phyloP scores from a whole-genome alignment of 2,113 vertebrate genomes.

The Melanerpes aurifrons region DNA sequence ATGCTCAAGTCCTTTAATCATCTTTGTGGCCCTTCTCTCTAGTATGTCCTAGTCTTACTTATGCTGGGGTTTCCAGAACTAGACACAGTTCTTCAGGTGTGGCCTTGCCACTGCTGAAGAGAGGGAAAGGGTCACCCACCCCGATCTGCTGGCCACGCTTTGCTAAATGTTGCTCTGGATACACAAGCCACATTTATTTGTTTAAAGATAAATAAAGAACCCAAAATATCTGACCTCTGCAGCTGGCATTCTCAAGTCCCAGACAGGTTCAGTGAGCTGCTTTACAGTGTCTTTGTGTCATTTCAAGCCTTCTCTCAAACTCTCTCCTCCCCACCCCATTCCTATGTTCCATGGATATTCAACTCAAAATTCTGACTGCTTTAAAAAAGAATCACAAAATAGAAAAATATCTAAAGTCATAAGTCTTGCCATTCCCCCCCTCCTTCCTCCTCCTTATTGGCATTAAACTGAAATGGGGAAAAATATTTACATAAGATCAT shows the following conservation, averaged over 20 bases:
- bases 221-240: not conserved
- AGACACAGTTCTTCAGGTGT: not conserved
- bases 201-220: not conserved
- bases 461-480: not conserved
- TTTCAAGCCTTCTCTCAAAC: not conserved
- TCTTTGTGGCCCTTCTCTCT: not conserved
- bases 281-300: not conserved
- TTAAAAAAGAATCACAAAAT: not conserved
- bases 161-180: not conserved
- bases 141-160: not conserved
- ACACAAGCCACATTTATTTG: not conserved
- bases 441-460: not conserved
- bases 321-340: not conserved
- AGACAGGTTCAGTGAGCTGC: not conserved
- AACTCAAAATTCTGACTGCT: conserved; percentile 21
- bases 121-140: not conserved
- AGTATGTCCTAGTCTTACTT: not conserved
- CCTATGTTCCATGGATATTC: not conserved
- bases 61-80: not conserved
- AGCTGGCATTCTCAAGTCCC: not conserved
- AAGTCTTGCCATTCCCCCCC: not conserved
- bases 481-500: not conserved
- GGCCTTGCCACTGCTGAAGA: not conserved
- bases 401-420: conserved; percentile 14
- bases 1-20: not conserved